Percentiles rank a stretch among this genome's conserved stretches.
Conservation (phyloP, 1,140 invertebrate genomes). For the Potamilus streckersoni region DNA sequence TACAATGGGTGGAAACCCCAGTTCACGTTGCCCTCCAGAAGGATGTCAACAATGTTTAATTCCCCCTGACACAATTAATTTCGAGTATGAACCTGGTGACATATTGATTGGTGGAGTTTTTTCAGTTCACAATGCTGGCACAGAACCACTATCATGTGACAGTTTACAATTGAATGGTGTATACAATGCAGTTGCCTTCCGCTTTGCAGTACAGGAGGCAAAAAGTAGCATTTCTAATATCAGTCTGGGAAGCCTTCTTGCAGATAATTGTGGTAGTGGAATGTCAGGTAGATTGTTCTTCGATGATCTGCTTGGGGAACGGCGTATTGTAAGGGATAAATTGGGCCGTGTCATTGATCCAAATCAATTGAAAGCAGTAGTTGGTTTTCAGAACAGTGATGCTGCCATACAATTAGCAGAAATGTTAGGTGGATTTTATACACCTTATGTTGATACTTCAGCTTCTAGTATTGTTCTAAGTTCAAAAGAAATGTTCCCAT, state of each 20-base stretch:
- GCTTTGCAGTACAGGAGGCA: slow-evolving; percentile 41
- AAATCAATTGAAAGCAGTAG: slow-evolving; percentile 42
- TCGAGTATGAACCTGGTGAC: slow-evolving; percentile 45
- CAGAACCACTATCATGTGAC: slow-evolving; percentile 45
- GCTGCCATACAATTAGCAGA: slow-evolving; percentile 30
- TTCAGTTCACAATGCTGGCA: slow-evolving; percentile 37
- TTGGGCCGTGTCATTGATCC: slow-evolving; percentile 38
- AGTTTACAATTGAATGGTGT: slow-evolving; percentile 12
- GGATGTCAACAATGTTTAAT: slow-evolving; percentile 53
- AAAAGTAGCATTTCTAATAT: slow-evolving; percentile 41
- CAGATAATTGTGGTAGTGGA: slow-evolving; percentile 47
- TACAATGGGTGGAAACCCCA: background rate
- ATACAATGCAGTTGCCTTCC: slow-evolving; percentile 37
- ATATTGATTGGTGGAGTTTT: slow-evolving; percentile 46
- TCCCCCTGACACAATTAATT: slow-evolving; percentile 33
- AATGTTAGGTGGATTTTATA: slow-evolving; percentile 61
- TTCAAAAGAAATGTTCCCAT: slow-evolving; percentile 76
- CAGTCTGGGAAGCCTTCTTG: slow-evolving; percentile 47
- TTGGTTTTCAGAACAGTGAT: slow-evolving; percentile 28
- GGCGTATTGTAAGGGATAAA: slow-evolving; percentile 34
- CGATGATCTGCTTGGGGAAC: slow-evolving; percentile 44
- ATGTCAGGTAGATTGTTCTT: slow-evolving; percentile 38
- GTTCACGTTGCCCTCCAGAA: slow-evolving; percentile 36
- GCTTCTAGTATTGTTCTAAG: slow-evolving; percentile 62
- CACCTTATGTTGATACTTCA: slow-evolving; percentile 82